A percentile compares a stretch with the other conserved stretches of the same genome.
These are phyloP conservation scores for Leptoclinus maculatus DNA, from an alignment of 2,797 vertebrate genomes.

Conservation along the genomic window DNA sequence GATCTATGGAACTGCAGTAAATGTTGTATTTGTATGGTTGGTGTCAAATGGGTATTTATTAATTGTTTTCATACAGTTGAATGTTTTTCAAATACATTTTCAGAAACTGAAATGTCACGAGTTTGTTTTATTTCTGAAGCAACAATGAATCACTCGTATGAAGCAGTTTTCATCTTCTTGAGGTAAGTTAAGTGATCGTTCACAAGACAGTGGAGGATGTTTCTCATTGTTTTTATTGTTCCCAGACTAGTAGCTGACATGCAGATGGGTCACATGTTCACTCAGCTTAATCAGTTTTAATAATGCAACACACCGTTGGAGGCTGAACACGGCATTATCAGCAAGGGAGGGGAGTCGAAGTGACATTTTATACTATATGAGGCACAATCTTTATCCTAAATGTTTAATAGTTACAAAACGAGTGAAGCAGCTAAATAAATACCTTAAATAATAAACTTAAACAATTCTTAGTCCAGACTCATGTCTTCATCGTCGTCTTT, in stretches of 20 bases:
- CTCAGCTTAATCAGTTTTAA: constrained; percentile 22
- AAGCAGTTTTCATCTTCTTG: background rate
- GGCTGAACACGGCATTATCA: constrained; percentile 10
- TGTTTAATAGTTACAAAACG: constrained; percentile 39
- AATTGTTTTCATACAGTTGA: constrained; percentile 55
- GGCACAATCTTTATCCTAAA: constrained; percentile 34
- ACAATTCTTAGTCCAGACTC: constrained; percentile 90
- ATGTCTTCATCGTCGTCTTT: constrained; percentile 98
- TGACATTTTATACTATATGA: constrained; percentile 26
- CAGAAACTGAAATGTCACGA: constrained; percentile 49
- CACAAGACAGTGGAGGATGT: background rate
- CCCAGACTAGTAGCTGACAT: constrained; percentile 31
- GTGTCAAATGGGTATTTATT: constrained; percentile 48
- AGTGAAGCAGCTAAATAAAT: constrained; percentile 67
- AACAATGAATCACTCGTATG: background rate
- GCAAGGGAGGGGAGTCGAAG: constrained; percentile 2
- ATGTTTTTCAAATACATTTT: constrained; percentile 79
- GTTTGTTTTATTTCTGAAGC: background rate
- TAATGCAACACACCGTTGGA: constrained; percentile 15
- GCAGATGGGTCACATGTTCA: constrained; percentile 45
- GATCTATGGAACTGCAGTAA: constrained; percentile 28
- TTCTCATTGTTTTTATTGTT: constrained; percentile 54
- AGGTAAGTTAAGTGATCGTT: background rate
- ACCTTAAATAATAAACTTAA: constrained; percentile 42
- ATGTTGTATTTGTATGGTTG: constrained; percentile 41